These are phyloP conservation scores for Galemys pyrenaicus DNA, from an alignment of 2,113 vertebrate species.

Conservation along the genomic window DNA sequence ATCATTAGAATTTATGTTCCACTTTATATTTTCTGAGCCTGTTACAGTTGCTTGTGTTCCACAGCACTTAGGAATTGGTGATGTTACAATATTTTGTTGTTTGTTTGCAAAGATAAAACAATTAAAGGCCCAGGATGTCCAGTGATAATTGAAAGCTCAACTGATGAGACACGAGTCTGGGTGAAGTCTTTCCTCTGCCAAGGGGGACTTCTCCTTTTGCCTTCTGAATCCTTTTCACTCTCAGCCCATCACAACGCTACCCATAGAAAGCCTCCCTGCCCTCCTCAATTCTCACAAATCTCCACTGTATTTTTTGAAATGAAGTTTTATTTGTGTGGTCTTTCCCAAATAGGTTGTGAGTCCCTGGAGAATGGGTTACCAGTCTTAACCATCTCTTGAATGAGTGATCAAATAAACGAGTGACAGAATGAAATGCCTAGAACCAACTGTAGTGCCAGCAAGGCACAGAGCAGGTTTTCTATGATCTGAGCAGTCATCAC, in stretches of 20 bases:
- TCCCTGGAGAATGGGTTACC: not conserved
- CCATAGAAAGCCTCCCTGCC: not conserved
- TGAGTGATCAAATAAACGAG: not conserved
- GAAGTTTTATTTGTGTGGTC: not conserved
- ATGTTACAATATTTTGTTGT: not conserved
- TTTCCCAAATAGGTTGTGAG: not conserved
- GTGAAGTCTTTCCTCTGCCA: not conserved
- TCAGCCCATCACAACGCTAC: fast-evolving
- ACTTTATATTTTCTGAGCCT: conserved; percentile 34
- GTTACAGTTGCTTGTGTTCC: not conserved
- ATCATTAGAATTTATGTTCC: not conserved
- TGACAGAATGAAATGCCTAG: not conserved
- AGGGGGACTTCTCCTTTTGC: not conserved
- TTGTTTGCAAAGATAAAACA: not conserved
- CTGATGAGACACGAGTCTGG: not conserved
- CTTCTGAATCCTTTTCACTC: not conserved
- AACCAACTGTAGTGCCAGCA: too few relatives aligned
- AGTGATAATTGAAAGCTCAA: not conserved
- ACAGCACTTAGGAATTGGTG: not conserved
- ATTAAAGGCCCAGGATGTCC: not conserved
- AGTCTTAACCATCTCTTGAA: not conserved
- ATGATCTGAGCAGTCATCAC: too few relatives aligned
- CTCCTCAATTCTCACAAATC: not conserved
- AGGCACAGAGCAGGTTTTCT: too few relatives aligned
- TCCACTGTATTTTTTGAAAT: not conserved